Evolutionary conservation across 2,113 vertebrate genomes (phyloP), one percentile per base, ranked within the genome.

Genomic region (Cavia aperea): DNA sequence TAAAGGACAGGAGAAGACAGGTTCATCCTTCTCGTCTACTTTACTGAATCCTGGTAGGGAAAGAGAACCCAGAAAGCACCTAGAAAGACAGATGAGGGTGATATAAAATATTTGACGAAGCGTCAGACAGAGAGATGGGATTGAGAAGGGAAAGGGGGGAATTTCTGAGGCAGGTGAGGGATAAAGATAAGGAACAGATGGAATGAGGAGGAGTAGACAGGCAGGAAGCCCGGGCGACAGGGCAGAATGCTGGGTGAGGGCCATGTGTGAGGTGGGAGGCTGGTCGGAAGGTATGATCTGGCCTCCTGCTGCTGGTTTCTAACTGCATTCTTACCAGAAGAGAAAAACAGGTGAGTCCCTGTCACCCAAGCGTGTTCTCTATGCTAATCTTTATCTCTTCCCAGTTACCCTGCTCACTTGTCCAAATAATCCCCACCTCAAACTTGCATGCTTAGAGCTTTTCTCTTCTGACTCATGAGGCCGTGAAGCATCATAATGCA

Each of bases 401-500:
- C 62, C 92, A 49, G 31, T 84, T 66, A 81, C 26, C 81, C 62
- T 93, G 31, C 88, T 94, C 82, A 51, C 81, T 75, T 87, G 15
- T 90, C 60, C 62, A 83, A 93, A 75, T 84, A 84, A 89, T 89
- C 66, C 10, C 60, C 73, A 84, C 49, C 26, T 36, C 33, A 88
- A 75, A 77, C 51, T 51, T 49, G 14, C 65, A n/a, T 65, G 72
- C 33, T 89, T 49, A 58, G 65, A 89, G 58, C 31, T 29, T 60
- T 91, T 90, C 68, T 77, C 81, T 91, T 92, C 75, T 94, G 88
- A 96, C 94, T 96, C 94, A 95, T 31, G 63, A 86, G 29, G 93
- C 72, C 90, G 68, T 60, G 19, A 94, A 86, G 90, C 90, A 68
- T 88, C 58, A 63, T 73, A 82, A 78, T 56, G 66, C 51, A 54